Percentiles rank a stretch among this genome's conserved stretches.
Evolutionary conservation across 2,113 vertebrate species (phyloP).

Genomic region (Bos javanicus): DNA sequence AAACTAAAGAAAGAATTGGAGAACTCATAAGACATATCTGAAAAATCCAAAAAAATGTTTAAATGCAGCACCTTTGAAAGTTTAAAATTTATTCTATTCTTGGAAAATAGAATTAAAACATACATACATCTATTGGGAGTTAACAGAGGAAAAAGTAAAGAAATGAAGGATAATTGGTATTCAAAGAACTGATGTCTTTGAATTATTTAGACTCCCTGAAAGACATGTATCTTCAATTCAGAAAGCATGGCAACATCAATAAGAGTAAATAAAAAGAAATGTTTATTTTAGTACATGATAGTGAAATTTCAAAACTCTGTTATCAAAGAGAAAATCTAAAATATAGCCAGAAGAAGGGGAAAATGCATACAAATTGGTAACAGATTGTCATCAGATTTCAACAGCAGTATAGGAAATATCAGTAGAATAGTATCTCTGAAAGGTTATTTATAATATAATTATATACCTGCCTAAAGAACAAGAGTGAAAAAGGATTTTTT

Average conservation of each 20-base stretch:
- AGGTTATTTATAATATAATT: background rate
- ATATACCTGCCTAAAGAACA: background rate
- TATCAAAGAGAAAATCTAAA: background rate
- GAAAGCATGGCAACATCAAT: background rate
- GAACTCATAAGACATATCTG: background rate
- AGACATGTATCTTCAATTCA: background rate
- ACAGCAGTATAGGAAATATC: background rate
- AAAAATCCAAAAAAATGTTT: background rate
- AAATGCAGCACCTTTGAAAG: background rate
- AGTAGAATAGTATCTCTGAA: background rate
- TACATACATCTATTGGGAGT: background rate
- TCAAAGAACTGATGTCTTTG: background rate
- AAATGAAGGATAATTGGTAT: background rate
- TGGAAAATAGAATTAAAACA: background rate
- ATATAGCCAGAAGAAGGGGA: background rate
- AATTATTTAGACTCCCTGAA: background rate
- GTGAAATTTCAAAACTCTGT: background rate
- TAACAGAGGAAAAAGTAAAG: background rate
- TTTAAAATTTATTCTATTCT: background rate
- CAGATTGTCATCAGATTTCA: background rate
- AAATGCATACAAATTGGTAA: background rate
- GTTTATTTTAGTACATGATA: background rate
- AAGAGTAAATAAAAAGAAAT: background rate
- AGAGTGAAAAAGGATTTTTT: background rate
- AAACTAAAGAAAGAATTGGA: background rate